phyloP scores from a whole-genome alignment of 1,140 invertebrate genomes.

The Drosophila kikkawai region DNA sequence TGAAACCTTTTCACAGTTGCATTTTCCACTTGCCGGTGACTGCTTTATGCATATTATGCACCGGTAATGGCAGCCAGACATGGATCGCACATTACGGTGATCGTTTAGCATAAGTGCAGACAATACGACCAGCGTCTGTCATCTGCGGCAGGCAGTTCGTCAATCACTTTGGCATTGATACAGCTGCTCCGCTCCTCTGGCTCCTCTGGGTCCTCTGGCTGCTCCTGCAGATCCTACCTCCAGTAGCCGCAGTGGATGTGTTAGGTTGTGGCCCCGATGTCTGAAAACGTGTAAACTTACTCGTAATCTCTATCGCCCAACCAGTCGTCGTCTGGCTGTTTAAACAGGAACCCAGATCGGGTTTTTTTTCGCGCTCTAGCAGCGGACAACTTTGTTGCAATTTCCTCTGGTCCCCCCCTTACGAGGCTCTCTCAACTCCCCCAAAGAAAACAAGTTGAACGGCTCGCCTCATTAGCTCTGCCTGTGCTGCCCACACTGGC shows the following conservation, averaged over 20 bases:
- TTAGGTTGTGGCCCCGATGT: constrained; percentile 44
- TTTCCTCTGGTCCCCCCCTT: neutral
- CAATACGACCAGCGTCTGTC: constrained; percentile 38
- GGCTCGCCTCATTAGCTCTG: constrained; percentile 48
- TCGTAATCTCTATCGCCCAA: constrained; percentile 43
- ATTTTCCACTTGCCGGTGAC: constrained; percentile 39
- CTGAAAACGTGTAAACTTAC: constrained; percentile 39
- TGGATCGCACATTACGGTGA: constrained; percentile 34
- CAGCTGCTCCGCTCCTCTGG: neutral
- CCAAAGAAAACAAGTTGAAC: constrained; percentile 38
- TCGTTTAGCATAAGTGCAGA: constrained; percentile 49
- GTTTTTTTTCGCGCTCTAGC: constrained; percentile 24
- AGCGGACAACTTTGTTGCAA: constrained; percentile 32
- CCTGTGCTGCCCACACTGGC: constrained; percentile 39
- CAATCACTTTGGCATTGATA: constrained; percentile 27
- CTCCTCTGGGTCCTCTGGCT: neutral
- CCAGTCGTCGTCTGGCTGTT: constrained; percentile 7
- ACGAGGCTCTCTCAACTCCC: neutral
- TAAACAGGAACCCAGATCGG: constrained; percentile 47
- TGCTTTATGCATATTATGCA: constrained; percentile 46
- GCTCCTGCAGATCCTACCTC: constrained; percentile 1
- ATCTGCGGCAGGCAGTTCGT: constrained; percentile 29
- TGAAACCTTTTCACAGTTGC: constrained; percentile 49
- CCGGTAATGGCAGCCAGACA: constrained; percentile 42
- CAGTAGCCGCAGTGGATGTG: constrained; percentile 20